Evolutionary conservation across 2,888 invertebrate species (phyloP).

Genomic region (Pyrochroa serraticornis): DNA sequence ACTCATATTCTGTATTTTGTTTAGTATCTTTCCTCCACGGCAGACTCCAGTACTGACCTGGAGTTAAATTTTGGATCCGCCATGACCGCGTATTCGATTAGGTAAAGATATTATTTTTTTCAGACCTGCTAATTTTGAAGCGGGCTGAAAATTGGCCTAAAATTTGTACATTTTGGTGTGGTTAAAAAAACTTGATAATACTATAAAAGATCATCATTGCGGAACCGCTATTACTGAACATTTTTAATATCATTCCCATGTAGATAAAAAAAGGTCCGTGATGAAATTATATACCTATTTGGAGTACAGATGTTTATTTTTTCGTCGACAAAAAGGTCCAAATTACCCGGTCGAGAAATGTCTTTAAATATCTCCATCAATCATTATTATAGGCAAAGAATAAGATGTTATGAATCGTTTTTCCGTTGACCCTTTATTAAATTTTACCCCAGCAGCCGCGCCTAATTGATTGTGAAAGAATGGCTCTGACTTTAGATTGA

Average conservation of each 20-base stretch:
- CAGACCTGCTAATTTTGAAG: too few species aligned
- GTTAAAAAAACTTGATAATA: conserved; percentile 7
- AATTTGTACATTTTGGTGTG: not conserved
- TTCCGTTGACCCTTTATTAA: conserved; percentile 11
- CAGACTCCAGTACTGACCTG: too few species aligned
- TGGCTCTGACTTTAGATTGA: conserved; percentile 4
- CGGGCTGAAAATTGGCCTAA: too few species aligned
- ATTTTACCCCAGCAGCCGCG: not conserved
- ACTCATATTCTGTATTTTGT: too few species aligned
- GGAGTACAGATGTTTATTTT: conserved; percentile 33
- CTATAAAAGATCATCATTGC: conserved; percentile 33
- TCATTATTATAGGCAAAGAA: conserved; percentile 26
- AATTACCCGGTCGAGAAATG: conserved; percentile 38
- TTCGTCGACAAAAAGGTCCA: conserved; percentile 35
- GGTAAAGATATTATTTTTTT: too few species aligned
- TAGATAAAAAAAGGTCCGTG: conserved; percentile 34
- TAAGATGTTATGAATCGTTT: conserved; percentile 27
- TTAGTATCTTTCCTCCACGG: too few species aligned
- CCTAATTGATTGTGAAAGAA: conserved; percentile 12
- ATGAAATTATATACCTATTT: conserved; percentile 33
- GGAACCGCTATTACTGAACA: conserved; percentile 33
- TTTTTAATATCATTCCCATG: conserved; percentile 37
- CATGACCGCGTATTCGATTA: too few species aligned
- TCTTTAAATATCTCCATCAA: conserved; percentile 34
- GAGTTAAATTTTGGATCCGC: too few species aligned